phyloP scores from a whole-genome alignment of 1,140 invertebrate species.

The Macrosteles quadrilineatus region DNA sequence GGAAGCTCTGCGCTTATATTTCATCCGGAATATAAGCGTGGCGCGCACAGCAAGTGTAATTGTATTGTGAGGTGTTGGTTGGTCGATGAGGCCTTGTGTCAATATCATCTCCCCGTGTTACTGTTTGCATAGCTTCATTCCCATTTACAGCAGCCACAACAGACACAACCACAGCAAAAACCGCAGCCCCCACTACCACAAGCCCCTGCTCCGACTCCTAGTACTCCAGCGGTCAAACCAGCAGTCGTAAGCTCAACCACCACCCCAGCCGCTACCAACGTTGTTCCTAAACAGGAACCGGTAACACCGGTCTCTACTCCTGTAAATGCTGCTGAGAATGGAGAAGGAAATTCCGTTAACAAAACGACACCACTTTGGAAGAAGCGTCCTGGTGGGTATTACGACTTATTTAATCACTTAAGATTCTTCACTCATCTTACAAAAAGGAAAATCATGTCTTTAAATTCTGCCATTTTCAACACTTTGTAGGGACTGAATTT shows the following conservation, averaged over 20 bases:
- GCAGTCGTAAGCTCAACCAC: slow-evolving; percentile 25
- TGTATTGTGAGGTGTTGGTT: slow-evolving; percentile 39
- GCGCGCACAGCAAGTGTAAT: background rate
- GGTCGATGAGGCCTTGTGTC: slow-evolving; percentile 34
- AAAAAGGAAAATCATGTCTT: no score
- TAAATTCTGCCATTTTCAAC: no score
- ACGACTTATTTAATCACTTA: no score
- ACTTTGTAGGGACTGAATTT: no score
- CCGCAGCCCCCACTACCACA: background rate
- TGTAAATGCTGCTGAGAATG: slow-evolving; percentile 36
- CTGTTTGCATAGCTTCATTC: slow-evolving; percentile 35
- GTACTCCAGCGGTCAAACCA: background rate
- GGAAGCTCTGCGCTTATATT: background rate
- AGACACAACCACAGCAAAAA: slow-evolving; percentile 25
- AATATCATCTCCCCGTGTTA: slow-evolving; percentile 35
- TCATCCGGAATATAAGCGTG: slow-evolving; percentile 5
- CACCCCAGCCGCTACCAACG: slow-evolving; percentile 11
- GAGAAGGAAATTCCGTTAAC: slow-evolving; percentile 42
- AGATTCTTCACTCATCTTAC: no score
- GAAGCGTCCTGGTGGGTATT: slow-evolving; percentile 40
- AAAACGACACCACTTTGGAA: slow-evolving; percentile 45
- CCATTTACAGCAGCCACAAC: slow-evolving; percentile 24
- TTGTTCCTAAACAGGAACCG: background rate
- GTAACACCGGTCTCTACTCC: background rate
- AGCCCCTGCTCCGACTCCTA: background rate